Base-by-base conservation (phyloP, 1,140 invertebrate species). In the Lucilia sericata region DNA sequence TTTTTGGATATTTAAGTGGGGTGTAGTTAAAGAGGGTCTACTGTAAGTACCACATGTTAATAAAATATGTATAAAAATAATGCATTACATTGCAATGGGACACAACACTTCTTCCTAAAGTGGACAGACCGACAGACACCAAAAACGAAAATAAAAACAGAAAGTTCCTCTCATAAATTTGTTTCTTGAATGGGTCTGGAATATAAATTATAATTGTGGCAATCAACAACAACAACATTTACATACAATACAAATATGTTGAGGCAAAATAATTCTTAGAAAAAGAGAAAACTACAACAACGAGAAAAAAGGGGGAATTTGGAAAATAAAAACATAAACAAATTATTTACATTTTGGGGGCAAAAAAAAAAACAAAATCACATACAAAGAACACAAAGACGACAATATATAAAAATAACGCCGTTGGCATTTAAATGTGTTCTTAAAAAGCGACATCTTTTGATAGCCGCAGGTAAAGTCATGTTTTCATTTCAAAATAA, bases 171-270 rank as follows among this genome's bases (percentile, higher is more conserved):
- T 60, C 51, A 60, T 60, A n/a, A 17, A n/a, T 60, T 60, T 60
- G 14, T n/a, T 60, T 55, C 17, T 55, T 60, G n/a, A 7, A 60
- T 60, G 55, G n/a, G 5, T 60, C 55, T 60, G 55, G 55, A 17
- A 60, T 60, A 60, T 60, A 60, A 60, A 60, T 60, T 60, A 60
- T 60, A 60, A 60, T n/a, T 14, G 13, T 60, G 51, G 51, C 51
- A 60, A 60, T 14, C 36, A 36, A 3, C 36, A 36, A 3, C 42
- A 42, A 42, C 42, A 42, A 60, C 55, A 60, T 17, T 12, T 17
- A n/a, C 55, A n/a, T 17, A 60, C n/a, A 30, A 42, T n/a, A n/a
- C n/a, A n/a, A n/a, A 5, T 60, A 14, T n/a, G n/a, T n/a, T 60
- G 55, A 60, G 14, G n/a, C 55, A n/a, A 17, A 60, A 17, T 60